Evolutionary conservation across 2,113 vertebrate species (phyloP).

Genomic region (Macheiramphus alcinus): DNA sequence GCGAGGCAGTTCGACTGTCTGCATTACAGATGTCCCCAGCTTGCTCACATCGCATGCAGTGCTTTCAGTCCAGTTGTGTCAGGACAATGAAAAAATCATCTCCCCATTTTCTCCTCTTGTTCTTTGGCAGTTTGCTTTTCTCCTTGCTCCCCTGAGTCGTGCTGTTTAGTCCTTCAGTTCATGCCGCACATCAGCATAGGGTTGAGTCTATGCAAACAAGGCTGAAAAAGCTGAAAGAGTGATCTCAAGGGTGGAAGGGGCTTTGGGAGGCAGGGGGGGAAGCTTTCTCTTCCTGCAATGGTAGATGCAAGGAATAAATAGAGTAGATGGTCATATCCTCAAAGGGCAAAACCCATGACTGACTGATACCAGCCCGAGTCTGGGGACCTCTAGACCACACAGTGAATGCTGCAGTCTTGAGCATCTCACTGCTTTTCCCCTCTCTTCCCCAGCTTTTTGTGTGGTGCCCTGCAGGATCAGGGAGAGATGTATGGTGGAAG

Average conservation of each 20-base stretch:
- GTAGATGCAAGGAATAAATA: neutral
- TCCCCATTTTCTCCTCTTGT: neutral
- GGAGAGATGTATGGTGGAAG: neutral
- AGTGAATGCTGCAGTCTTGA: neutral
- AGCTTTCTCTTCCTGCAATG: neutral
- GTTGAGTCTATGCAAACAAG: neutral
- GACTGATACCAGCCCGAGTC: neutral
- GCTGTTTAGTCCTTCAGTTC: neutral
- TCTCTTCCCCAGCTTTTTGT: neutral
- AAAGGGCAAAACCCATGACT: neutral
- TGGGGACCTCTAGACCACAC: neutral
- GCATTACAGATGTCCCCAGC: neutral
- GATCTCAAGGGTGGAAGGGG: neutral
- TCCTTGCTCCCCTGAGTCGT: neutral
- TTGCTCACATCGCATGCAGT: fast-evolving
- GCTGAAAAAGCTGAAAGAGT: neutral
- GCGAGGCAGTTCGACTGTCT: too few relatives aligned
- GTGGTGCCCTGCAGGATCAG: neutral
- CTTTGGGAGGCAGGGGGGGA: neutral
- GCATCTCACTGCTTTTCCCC: neutral
- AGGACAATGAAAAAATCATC: neutral
- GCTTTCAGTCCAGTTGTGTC: neutral
- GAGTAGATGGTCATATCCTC: neutral
- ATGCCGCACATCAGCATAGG: neutral
- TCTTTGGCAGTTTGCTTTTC: neutral